Conservation (phyloP, 2,113 vertebrate genomes). For the Tapirus terrestris region DNA sequence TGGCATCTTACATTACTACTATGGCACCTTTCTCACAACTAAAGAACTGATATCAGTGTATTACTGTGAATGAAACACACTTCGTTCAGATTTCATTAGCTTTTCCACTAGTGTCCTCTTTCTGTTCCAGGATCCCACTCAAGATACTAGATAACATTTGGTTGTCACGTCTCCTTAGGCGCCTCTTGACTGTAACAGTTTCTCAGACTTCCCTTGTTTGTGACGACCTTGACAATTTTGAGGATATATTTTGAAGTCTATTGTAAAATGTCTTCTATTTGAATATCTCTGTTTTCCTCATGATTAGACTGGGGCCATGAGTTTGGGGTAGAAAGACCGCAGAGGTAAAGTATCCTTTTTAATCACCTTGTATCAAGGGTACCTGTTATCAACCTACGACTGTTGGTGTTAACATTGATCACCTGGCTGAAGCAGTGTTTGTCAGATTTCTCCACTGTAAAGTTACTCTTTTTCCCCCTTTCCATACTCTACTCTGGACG, state of each 20-base stretch:
- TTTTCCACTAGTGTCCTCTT: background rate
- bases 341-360: background rate
- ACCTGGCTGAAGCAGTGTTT: background rate
- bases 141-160: background rate
- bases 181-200: background rate
- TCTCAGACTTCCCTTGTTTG: background rate
- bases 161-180: background rate
- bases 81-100: background rate
- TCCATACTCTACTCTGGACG: background rate
- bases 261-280: background rate
- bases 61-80: background rate
- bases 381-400: background rate
- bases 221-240: background rate
- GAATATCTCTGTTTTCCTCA: background rate
- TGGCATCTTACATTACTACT: background rate
- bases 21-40: background rate
- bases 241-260: background rate
- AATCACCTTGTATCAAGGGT: background rate
- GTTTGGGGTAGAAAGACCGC: background rate
- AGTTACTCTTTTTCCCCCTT: background rate
- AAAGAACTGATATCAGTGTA: background rate
- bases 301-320: background rate
- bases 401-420: background rate
- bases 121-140: background rate
- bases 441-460: background rate